Conservation (phyloP, 2,113 vertebrate genomes). For the Pipa parva region DNA sequence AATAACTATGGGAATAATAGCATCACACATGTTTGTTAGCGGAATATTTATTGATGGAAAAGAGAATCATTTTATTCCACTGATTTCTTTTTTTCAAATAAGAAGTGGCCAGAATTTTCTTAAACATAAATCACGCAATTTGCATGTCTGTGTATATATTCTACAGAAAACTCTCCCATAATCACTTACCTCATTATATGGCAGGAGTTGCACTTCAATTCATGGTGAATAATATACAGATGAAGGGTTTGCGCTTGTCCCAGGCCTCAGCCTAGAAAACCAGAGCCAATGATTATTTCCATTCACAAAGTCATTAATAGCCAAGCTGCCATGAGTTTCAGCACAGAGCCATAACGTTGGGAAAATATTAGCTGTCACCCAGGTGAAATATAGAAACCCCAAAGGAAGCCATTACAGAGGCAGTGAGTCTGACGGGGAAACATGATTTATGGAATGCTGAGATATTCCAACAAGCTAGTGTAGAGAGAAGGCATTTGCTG, state of each 20-base stretch:
- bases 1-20: too few relatives aligned
- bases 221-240: background rate
- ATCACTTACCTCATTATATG: slow-evolving; percentile 4
- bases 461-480: slow-evolving; percentile 14
- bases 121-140: background rate
- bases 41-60: background rate
- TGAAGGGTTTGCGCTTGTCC: background rate
- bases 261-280: slow-evolving; percentile 11
- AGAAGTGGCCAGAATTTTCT: background rate
- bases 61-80: background rate
- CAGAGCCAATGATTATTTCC: slow-evolving; percentile 37
- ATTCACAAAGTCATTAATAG: slow-evolving; percentile 37
- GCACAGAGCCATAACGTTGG: slow-evolving; percentile 2
- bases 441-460: slow-evolving; percentile 34
- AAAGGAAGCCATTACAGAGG: slow-evolving; percentile 37
- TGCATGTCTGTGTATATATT: background rate
- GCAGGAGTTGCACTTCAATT: slow-evolving; percentile 6
- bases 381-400: slow-evolving; percentile 35
- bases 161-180: background rate
- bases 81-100: background rate
- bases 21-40: too few relatives aligned
- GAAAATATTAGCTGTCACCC: slow-evolving; percentile 38
- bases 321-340: slow-evolving; percentile 17
- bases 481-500: slow-evolving; percentile 23
- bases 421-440: slow-evolving; percentile 10